These are phyloP conservation scores for Chironomus tentans DNA, from an alignment of 2,888 invertebrate genomes.

Conservation along the genomic window DNA sequence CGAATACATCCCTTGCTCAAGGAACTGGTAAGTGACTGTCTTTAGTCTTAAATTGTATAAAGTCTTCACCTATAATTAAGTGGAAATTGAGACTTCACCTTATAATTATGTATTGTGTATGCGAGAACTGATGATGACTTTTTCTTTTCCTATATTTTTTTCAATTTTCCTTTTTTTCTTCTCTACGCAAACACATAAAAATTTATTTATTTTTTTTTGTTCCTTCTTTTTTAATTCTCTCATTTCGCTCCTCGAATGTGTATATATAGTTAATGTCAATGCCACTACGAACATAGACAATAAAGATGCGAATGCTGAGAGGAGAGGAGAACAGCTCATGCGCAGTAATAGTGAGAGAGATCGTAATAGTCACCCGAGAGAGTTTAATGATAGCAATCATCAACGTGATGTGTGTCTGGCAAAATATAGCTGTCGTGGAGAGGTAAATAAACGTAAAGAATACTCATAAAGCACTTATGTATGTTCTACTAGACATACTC, in stretches of 20 bases:
- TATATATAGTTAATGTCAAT: constrained; percentile 22
- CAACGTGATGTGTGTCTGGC: constrained; percentile 17
- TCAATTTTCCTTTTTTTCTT: background rate
- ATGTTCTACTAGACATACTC: background rate
- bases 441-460: constrained; percentile 15
- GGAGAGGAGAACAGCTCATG: constrained; percentile 31
- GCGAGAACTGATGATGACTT: background rate
- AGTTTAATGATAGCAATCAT: constrained; percentile 1
- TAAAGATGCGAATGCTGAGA: constrained; percentile 22
- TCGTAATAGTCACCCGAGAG: constrained; percentile 28
- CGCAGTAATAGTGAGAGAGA: constrained; percentile 34
- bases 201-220: background rate
- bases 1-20: background rate
- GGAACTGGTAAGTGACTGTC: constrained; percentile 10
- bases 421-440: constrained; percentile 21
- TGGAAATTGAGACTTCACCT: constrained; percentile 12
- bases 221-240: background rate
- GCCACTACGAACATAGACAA: constrained; percentile 5
- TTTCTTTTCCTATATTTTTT: background rate
- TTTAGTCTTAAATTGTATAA: background rate
- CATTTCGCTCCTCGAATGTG: too few relatives aligned
- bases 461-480: background rate
- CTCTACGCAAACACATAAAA: background rate
- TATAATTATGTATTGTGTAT: background rate
- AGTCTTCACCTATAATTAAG: constrained; percentile 1